Conservation (phyloP, 1,140 invertebrate genomes). For the Lepidurus arcticus region DNA sequence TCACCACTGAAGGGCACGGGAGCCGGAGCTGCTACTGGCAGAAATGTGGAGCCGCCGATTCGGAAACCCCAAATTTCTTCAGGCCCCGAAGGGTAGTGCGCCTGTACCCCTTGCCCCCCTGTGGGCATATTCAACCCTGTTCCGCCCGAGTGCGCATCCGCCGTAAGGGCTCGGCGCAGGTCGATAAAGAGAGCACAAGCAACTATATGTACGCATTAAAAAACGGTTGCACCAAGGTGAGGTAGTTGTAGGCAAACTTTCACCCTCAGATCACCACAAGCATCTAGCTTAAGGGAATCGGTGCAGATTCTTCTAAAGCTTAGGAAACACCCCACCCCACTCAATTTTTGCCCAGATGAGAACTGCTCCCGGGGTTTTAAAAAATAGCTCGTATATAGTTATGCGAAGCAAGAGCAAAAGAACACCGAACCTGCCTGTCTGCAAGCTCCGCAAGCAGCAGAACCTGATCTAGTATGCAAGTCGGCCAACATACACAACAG, state of each 20-base stretch:
- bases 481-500: background rate
- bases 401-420: constrained; percentile 7
- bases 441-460: background rate
- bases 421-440: background rate
- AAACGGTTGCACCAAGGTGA: background rate
- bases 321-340: background rate
- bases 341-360: background rate
- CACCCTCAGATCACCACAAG: background rate
- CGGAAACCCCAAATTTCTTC: background rate
- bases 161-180: constrained; percentile 14
- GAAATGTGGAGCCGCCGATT: background rate
- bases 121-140: background rate
- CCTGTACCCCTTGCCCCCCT: background rate
- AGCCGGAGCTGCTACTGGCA: background rate
- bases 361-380: background rate
- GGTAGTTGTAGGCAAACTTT: background rate
- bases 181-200: constrained; percentile 3
- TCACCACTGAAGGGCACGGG: background rate
- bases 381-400: background rate
- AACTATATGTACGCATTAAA: constrained; percentile 4
- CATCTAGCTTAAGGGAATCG: background rate
- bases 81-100: background rate
- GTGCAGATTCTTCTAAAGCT: background rate
- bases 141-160: background rate
- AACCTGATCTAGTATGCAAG: constrained; percentile 4